Evolutionary conservation across 1,140 invertebrate genomes (phyloP).

Genomic region (Trichonephila inaurata): DNA sequence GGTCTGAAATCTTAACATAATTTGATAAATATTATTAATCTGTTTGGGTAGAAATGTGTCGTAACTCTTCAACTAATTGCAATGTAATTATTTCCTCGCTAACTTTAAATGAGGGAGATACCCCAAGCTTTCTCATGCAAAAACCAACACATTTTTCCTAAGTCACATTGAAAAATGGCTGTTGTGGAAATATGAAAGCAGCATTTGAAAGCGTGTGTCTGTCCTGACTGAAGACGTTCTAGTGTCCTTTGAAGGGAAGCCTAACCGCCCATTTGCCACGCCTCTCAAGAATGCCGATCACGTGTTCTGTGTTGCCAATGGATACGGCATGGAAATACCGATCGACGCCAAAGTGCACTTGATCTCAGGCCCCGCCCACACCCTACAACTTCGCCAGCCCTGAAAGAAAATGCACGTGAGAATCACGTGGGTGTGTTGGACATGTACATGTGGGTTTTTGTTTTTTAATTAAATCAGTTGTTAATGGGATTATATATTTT

Average conservation of each 20-base stretch:
- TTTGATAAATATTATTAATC: too few relatives aligned
- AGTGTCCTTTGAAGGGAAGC: not conserved
- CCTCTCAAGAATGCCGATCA: slow-evolving; percentile 53
- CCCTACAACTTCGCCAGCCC: not conserved
- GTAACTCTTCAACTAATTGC: too few relatives aligned
- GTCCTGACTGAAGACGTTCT: not conserved
- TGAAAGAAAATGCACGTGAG: slow-evolving; percentile 57
- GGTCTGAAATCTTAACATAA: too few relatives aligned
- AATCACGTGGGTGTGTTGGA: slow-evolving; percentile 47
- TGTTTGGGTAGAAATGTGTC: too few relatives aligned
- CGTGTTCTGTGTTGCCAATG: slow-evolving; percentile 68
- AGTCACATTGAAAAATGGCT: not conserved
- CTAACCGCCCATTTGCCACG: slow-evolving; percentile 40
- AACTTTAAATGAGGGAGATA: too few relatives aligned
- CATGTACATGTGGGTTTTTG: not conserved
- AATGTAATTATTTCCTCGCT: too few relatives aligned
- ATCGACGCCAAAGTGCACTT: slow-evolving; percentile 59
- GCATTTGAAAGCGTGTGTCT: not conserved
- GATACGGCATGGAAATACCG: slow-evolving; percentile 73
- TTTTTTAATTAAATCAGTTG: too few relatives aligned
- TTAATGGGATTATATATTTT: too few relatives aligned
- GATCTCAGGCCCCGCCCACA: slow-evolving; percentile 67
- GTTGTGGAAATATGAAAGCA: not conserved
- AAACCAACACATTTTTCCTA: not conserved
- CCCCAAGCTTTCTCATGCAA: too few relatives aligned